These are phyloP conservation scores for Burhinus oedicnemus DNA, from an alignment of 2,113 vertebrate species.

Conservation along the genomic window DNA sequence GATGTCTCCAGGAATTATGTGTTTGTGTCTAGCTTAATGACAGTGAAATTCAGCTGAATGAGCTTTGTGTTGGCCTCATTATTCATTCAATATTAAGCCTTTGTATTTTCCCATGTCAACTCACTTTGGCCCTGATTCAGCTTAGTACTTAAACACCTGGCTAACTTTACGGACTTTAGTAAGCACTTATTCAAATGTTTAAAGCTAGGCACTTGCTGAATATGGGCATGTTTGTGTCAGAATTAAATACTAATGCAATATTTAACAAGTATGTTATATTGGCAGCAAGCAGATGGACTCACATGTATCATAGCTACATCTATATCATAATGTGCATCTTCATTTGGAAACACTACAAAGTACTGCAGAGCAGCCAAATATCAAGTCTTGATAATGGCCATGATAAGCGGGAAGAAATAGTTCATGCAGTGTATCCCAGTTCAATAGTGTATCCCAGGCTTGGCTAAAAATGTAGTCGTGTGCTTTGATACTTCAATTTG, in stretches of 20 bases:
- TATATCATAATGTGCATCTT: not conserved
- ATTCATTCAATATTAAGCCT: not conserved
- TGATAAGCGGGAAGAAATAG: not conserved
- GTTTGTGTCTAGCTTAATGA: not conserved
- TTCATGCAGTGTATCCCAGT: too few species aligned
- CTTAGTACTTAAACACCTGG: not conserved
- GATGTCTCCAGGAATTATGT: not conserved
- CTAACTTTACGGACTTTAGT: not conserved
- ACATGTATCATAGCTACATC: not conserved
- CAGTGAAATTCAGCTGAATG: not conserved
- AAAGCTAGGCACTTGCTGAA: not conserved
- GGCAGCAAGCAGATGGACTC: conserved; percentile 30
- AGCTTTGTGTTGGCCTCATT: not conserved
- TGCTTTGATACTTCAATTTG: not conserved
- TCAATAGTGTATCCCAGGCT: not conserved
- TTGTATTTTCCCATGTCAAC: not conserved
- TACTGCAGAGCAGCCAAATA: not conserved
- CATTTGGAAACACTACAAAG: conserved; percentile 7
- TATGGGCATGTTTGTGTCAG: not conserved
- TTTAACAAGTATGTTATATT: not conserved
- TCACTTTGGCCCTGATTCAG: not conserved
- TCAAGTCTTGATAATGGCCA: not conserved
- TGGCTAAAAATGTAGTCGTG: not conserved
- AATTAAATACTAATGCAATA: not conserved
- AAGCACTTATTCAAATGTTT: not conserved